A percentile compares a stretch with the other conserved stretches of the same genome.
These are phyloP conservation scores for Percopsis omiscomaycus DNA, from an alignment of 2,797 vertebrate species.

Conservation along the genomic window DNA sequence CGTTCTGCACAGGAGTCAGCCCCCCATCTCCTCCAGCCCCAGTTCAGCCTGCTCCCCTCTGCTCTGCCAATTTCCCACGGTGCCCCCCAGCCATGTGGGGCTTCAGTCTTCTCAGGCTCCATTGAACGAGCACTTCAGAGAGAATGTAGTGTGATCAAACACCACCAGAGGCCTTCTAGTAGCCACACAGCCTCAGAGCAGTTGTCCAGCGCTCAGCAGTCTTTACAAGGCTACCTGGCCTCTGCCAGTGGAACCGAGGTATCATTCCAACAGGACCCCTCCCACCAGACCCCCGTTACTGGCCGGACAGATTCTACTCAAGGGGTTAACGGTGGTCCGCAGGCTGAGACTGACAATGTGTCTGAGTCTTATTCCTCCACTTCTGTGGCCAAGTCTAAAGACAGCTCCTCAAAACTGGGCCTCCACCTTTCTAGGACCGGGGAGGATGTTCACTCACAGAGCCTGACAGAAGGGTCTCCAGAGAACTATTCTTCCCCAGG, in stretches of 20 bases:
- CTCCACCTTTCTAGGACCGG: constrained; percentile 78
- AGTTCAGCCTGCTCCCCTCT: constrained; percentile 91
- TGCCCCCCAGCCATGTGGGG: constrained; percentile 85
- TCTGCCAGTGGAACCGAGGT: constrained; percentile 77
- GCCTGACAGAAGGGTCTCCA: constrained; percentile 72
- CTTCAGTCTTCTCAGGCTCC: constrained; percentile 90
- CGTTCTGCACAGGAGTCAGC: constrained; percentile 99
- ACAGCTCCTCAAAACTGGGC: constrained; percentile 83
- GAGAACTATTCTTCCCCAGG: constrained; percentile 86
- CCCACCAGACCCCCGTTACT: constrained; percentile 84
- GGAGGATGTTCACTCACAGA: constrained; percentile 79
- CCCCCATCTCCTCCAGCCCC: constrained; percentile 95
- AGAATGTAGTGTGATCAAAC: constrained; percentile 99
- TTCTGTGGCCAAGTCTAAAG: constrained; percentile 81
- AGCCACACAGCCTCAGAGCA: constrained; percentile 89
- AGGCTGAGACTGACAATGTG: constrained; percentile 81
- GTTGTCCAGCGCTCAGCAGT: constrained; percentile 88
- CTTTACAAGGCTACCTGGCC: constrained; percentile 88
- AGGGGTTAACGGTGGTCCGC: constrained; percentile 83
- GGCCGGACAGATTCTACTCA: constrained; percentile 86
- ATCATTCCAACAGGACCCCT: constrained; percentile 89
- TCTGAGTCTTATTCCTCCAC: constrained; percentile 86
- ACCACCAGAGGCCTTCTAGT: constrained; percentile 99
- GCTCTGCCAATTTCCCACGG: constrained; percentile 84
- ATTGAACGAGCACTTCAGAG: constrained; percentile 97